phyloP scores from a whole-genome alignment of 2,888 invertebrate genomes.

The Hypomecis atomaria region DNA sequence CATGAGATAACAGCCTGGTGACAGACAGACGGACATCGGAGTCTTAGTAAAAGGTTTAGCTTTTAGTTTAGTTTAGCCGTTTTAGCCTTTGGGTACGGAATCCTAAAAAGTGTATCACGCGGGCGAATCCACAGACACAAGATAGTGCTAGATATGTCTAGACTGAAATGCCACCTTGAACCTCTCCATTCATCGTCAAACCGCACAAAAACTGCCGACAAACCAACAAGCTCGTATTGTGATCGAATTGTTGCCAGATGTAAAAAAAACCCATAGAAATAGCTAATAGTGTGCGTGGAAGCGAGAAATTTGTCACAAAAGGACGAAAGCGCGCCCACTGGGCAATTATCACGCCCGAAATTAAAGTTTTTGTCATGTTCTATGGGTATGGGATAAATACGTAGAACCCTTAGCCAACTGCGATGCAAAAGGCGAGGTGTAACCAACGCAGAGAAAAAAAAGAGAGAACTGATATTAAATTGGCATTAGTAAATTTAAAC shows the following conservation, averaged over 20 bases:
- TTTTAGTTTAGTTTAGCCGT: too few relatives aligned
- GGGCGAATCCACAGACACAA: too few relatives aligned
- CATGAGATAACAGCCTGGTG: too few relatives aligned
- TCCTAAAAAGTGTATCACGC: too few relatives aligned
- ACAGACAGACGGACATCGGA: too few relatives aligned
- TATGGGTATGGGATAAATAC: constrained; percentile 13
- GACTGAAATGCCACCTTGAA: constrained; percentile 13
- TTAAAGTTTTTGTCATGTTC: constrained; percentile 74
- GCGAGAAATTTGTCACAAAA: constrained; percentile 79
- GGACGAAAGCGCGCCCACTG: constrained; percentile 50
- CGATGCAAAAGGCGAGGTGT: too few relatives aligned
- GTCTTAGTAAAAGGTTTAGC: too few relatives aligned
- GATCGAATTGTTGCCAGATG: constrained; percentile 69
- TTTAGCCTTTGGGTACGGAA: too few relatives aligned
- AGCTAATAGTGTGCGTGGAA: constrained; percentile 75
- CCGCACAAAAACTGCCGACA: constrained; percentile 67
- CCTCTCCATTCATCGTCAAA: constrained; percentile 30
- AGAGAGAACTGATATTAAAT: too few relatives aligned
- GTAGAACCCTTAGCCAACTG: background rate
- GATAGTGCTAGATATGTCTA: too few relatives aligned
- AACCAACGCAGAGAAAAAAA: too few relatives aligned
- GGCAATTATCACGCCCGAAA: constrained; percentile 78
- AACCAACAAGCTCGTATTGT: constrained; percentile 52
- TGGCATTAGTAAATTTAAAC: too few relatives aligned
- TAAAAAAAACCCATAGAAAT: constrained; percentile 62